Percentiles rank a stretch among this genome's conserved stretches.
Conservation (phyloP, 2,113 vertebrate species). For the Notarius quadriscutis region DNA sequence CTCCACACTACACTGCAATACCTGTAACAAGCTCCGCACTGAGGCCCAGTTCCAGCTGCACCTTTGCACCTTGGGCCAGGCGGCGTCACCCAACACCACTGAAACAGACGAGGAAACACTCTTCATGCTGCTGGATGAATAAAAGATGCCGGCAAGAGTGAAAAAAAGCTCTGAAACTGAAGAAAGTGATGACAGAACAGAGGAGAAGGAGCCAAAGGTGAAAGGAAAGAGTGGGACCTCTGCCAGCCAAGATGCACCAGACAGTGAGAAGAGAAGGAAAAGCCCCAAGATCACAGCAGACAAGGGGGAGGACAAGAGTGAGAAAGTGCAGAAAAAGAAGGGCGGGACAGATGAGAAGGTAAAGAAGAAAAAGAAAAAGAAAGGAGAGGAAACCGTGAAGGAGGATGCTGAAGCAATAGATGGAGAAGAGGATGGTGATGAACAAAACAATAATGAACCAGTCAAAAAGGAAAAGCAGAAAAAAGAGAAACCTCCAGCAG, state of each 20-base stretch:
- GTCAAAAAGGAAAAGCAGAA: conserved; percentile 41
- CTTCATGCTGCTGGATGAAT: conserved; percentile 74
- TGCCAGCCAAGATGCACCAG: conserved; percentile 48
- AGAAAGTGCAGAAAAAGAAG: conserved; percentile 46
- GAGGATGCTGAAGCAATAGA: conserved; percentile 58
- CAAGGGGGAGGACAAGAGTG: conserved; percentile 40
- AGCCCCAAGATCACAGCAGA: conserved; percentile 50
- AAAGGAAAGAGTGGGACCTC: conserved; percentile 57
- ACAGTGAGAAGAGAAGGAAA: conserved; percentile 58
- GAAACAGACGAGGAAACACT: conserved; percentile 47
- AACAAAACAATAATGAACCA: conserved; percentile 77
- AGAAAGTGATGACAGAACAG: conserved; percentile 71
- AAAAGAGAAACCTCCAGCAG: conserved; percentile 33
- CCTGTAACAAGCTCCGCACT: conserved; percentile 29
- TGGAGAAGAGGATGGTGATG: conserved; percentile 44
- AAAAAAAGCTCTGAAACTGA: conserved; percentile 76
- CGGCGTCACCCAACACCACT: conserved; percentile 72
- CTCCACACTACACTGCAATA: conserved; percentile 20
- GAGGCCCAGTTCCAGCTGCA: conserved; percentile 51
- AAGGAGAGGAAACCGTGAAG: conserved; percentile 48
- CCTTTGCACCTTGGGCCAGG: conserved; percentile 65
- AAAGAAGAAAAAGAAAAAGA: conserved; percentile 61
- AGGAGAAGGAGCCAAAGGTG: conserved; percentile 61
- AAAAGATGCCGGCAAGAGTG: conserved; percentile 84
- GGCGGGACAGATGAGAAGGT: conserved; percentile 31